Base-by-base conservation (phyloP, 2,797 vertebrate species). In the Eurystomus glaucurus region DNA sequence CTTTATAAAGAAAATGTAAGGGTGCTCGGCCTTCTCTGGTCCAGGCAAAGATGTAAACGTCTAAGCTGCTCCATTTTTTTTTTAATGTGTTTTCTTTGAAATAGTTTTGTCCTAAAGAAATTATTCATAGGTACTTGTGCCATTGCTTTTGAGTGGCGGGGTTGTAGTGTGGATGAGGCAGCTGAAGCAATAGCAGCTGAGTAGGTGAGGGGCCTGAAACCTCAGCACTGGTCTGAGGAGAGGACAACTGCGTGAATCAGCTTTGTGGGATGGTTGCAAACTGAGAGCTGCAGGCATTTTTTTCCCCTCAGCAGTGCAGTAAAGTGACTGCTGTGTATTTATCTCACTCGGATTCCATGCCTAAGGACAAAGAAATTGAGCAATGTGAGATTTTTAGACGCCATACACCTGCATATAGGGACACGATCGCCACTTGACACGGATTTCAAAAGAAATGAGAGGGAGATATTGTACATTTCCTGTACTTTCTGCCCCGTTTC, bases 221-320 rank as follows among this genome's bases (percentile, higher is more conserved):
- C 5, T 0, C 26, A 89, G 52, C 35, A 7, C n/a, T 43, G 31
- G 11, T 37, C 66, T 69, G 61, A 43, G 50, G 19, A 69, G 45
- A 45, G 13, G 33, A 71, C 20, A 91, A 3, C 52, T 31, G 2
- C 18, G 17, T 58, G 21, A 43, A 55, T 58, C 20, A 61, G 26
- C 37, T 65, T 33, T 39, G 35, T 3, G 18, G 45, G 31, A 52
- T 2, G 11, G 29, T 46, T 54, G 22, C 0, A 0, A 21, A 28
- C 37, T 37, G 37, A 37, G 37, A 37, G 37, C 37, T 35, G 35
- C 35, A 35, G 35, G 35, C 35, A 35, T 35, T 35, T 35, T 35
- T 35, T 35, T 35, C 35, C 35, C 7, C 35, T 35, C 35, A 35
- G 35, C 35, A 35, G 35, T 35, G 35, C 35, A 35, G 35, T 35